Percentiles rank a stretch among this genome's conserved stretches.
Evolutionary conservation across 2,797 vertebrate genomes (phyloP).

Genomic region (Tadarida brasiliensis): DNA sequence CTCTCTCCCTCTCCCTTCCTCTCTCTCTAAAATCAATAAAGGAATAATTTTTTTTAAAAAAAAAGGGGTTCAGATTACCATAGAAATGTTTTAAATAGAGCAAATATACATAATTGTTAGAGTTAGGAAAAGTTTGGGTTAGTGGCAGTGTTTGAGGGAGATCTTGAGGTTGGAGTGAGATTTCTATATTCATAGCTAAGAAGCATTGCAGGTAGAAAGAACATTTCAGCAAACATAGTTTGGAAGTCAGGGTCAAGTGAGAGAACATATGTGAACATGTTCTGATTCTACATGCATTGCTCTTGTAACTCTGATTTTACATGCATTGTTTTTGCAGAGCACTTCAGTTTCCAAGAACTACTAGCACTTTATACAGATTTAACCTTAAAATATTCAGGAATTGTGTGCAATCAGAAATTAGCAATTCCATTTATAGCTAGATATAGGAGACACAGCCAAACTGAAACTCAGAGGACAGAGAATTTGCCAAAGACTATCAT

Average conservation of each 20-base stretch:
- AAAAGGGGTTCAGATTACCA: background rate
- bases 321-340: background rate
- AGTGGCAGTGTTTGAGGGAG: background rate
- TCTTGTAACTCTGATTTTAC: background rate
- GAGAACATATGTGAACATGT: background rate
- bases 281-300: background rate
- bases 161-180: background rate
- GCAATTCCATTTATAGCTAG: background rate
- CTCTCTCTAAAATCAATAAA: too few species aligned
- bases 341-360: background rate
- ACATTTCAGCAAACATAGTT: background rate
- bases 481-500: background rate
- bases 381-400: conserved; percentile 16
- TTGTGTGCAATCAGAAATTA: background rate
- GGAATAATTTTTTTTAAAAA: too few species aligned
- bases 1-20: too few species aligned
- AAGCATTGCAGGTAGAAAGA: background rate
- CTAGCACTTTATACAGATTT: background rate
- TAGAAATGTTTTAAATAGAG: background rate
- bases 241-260: background rate
- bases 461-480: background rate
- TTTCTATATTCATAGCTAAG: background rate
- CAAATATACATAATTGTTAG: background rate
- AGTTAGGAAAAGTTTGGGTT: background rate
- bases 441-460: background rate